Evolutionary conservation across 2,797 vertebrate species (phyloP).

Genomic region (Streptopelia turtur): DNA sequence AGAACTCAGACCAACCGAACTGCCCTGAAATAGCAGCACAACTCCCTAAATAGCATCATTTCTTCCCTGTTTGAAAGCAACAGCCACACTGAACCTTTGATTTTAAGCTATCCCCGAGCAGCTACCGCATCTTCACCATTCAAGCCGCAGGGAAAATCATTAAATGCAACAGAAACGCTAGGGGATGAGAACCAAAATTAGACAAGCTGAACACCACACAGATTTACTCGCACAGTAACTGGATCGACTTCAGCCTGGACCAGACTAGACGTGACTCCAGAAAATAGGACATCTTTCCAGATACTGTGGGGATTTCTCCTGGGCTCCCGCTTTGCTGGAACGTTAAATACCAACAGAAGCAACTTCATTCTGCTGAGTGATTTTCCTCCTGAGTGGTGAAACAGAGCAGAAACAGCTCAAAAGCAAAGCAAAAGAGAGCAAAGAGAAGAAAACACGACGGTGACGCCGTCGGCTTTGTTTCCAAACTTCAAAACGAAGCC

Average conservation of each 20-base stretch:
- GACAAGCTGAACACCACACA: background rate
- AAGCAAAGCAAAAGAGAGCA: no score
- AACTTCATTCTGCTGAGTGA: no score
- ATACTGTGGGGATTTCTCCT: background rate
- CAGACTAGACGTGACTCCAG: background rate
- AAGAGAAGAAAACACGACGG: no score
- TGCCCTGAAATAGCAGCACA: conserved; percentile 44
- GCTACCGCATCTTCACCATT: conserved; percentile 50
- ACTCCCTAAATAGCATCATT: conserved; percentile 34
- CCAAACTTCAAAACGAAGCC: conserved; percentile 6
- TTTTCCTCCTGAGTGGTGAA: no score
- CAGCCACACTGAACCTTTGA: conserved; percentile 41
- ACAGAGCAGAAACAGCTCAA: no score
- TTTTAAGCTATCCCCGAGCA: background rate
- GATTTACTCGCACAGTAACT: conserved; percentile 10
- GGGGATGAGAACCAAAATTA: background rate
- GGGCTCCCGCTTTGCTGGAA: background rate
- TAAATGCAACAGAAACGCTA: conserved; percentile 17
- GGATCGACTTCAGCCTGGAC: background rate
- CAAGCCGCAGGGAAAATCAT: conserved; percentile 49
- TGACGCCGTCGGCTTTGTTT: no score
- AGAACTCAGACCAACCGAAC: conserved; percentile 49
- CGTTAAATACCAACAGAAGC: background rate
- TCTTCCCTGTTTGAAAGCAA: conserved; percentile 25
- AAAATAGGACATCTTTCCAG: background rate